Base-by-base conservation (phyloP, 2,797 vertebrate species). In the Acropternis orthonyx region DNA sequence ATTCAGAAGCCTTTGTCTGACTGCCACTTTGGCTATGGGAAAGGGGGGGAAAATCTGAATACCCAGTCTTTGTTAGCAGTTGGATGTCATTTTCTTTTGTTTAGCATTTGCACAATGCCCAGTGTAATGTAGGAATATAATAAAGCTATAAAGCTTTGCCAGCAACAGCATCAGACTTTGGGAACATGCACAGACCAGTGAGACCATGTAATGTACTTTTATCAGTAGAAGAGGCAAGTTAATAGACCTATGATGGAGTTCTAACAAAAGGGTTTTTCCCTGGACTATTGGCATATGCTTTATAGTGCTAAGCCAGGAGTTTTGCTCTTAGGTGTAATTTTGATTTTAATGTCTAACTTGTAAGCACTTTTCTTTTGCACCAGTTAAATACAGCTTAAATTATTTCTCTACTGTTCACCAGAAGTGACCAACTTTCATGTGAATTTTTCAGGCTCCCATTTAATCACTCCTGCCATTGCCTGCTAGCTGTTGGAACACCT, bases 61-160 rank as follows among this genome's bases (percentile, higher is more conserved):
- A 68, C 44, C 56, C 59, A 84, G 44, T 85, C 89, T 94, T 79
- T 84, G 61, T 84, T 93, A 86, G 71, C 67, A 85, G 83, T 85
- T 94, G 79, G 80, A 86, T 84, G 72, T 63, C 1, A 51, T 78
- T 94, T 81, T 74, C 85, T 83, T 91, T 93, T 94, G 91, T 90
- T 93, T 52, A 90, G 79, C 13, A 16, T 85, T 93, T 92, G 56
- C 73, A 79, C 32, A 94, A 83, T 19, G 22, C 41, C 89, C 69
- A 81, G 5, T 83, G 48, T 76, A 54, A 65, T 32, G 56, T 1
- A 92, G 72, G 58, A 87, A 68, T 63, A 75, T 27, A 77, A 61
- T 24, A 43, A 71, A 87, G 30, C 34, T 89, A 61, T 22, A 46
- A 73, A 87, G 30, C 41, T 91, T 83, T 88, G 59, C 63, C 59